Base-by-base conservation (phyloP, 2,113 vertebrate genomes). In the Misgurnus mizolepis region DNA sequence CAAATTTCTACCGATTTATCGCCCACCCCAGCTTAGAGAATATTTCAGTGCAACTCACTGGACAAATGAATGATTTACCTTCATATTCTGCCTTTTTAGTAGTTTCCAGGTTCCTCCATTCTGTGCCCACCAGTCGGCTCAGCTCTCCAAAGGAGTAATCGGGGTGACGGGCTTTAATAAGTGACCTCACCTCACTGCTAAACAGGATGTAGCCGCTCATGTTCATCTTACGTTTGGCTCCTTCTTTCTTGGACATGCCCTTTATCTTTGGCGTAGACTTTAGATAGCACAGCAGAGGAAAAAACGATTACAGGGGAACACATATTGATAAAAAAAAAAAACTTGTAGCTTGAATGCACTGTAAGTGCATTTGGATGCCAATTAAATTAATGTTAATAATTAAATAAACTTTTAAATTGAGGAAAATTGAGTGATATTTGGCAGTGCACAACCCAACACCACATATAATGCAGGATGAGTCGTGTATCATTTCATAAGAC, bases 131-230 rank as follows among this genome's bases (percentile, higher is more conserved):
- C 22, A 99, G 93, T 45, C 98, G 95, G 90, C 98, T 99, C 90
- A 99, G 94, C 86, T 99, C 98, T 85, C 98, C 98, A 67, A 99
- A 99, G 76, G 97, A 98, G 88, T 93, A 99, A 88, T 99, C 97
- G 43, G 98, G 98, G 85, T 99, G 96, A 76, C 96, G 95, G 83
- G 97, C 96, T 90, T 99, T 99, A 87, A 99, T 98, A 66, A 99
- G 95, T 39, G 98, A 95, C 87, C 98, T 94, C 96, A 99, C 98
- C 87, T 99, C 98, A 74, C 98, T 99, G 93, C 98, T 99, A 91
- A 99, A 99, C 81, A 99, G 91, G 89, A 99, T 99, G 84, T 99
- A 99, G 86, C 97, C 97, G 78, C 98, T 99, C 96, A 98, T 99
- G 93, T 99, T 99, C 92, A 98, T 99, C 93, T 99, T 99, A 87